These are phyloP conservation scores for Leucopsar rothschildi DNA, from an alignment of 2,113 vertebrate genomes.

Conservation along the genomic window DNA sequence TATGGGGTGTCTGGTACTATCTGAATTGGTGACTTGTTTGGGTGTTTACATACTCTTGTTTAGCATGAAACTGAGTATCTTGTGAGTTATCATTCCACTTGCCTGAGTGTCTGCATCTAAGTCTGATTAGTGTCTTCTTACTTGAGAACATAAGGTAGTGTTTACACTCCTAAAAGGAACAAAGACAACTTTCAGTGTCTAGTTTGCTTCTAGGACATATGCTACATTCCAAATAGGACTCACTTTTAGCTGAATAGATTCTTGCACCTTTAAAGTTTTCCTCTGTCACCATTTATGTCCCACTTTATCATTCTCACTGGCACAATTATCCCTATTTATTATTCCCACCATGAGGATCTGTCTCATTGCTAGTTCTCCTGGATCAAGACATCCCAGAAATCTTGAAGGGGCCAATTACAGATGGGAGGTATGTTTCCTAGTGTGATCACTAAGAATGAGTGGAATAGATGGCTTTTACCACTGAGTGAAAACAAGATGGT, in stretches of 20 bases:
- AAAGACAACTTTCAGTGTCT: not conserved
- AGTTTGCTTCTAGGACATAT: not conserved
- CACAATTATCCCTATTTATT: slow-evolving; percentile 30
- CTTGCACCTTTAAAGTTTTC: not conserved
- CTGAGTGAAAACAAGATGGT: not conserved
- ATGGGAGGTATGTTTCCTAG: not conserved
- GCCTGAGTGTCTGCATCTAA: not conserved
- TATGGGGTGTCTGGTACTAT: not conserved
- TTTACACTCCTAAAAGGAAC: slow-evolving; percentile 51
- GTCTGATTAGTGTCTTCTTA: not conserved
- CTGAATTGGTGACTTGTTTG: not conserved
- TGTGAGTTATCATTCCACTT: not conserved
- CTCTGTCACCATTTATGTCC: not conserved
- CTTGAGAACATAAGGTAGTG: slow-evolving; percentile 26
- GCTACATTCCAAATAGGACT: not conserved
- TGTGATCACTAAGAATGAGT: not conserved
- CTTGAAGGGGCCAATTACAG: not conserved
- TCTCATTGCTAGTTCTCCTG: not conserved
- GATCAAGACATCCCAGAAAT: not conserved
- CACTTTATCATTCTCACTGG: not conserved
- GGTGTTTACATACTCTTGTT: slow-evolving; percentile 27
- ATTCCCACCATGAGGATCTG: not conserved
- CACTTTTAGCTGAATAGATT: not conserved
- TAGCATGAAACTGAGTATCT: not conserved
- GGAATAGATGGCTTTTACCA: not conserved